Conservation (phyloP, 2,797 vertebrate species). For the Pterois miles region DNA sequence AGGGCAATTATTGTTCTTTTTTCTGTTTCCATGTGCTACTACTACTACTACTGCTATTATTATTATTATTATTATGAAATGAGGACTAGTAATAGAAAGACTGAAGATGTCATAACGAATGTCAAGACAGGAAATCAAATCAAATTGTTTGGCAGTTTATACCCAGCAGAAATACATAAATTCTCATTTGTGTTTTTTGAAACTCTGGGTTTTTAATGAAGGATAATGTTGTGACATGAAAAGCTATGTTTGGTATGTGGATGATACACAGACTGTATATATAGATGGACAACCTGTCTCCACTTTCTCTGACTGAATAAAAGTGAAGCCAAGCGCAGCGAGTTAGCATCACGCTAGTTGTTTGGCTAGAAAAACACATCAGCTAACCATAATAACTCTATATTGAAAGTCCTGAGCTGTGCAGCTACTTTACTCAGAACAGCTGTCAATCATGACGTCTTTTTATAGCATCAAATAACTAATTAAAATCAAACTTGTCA, state of each 20-base stretch:
- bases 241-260: conserved; percentile 35
- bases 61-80: conserved; percentile 40
- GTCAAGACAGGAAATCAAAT: conserved; percentile 37
- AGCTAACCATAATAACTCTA: no score
- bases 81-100: conserved; percentile 32
- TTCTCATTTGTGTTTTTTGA: conserved; percentile 46
- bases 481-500: no score
- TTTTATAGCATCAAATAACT: no score
- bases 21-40: conserved; percentile 57
- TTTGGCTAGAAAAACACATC: no score
- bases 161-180: conserved; percentile 29
- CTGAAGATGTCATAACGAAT: conserved; percentile 36
- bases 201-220: conserved; percentile 57
- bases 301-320: no score
- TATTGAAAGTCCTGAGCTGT: no score
- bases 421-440: no score
- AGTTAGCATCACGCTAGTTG: no score
- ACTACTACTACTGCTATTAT: conserved; percentile 40
- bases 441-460: no score
- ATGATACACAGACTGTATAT: background rate
- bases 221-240: conserved; percentile 50
- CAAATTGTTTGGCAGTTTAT: conserved; percentile 18
- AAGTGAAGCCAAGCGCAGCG: no score
- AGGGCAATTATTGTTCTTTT: conserved; percentile 50
- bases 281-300: no score